Conservation (phyloP, 2,113 vertebrate genomes). For the Trochalopteron elliotii region DNA sequence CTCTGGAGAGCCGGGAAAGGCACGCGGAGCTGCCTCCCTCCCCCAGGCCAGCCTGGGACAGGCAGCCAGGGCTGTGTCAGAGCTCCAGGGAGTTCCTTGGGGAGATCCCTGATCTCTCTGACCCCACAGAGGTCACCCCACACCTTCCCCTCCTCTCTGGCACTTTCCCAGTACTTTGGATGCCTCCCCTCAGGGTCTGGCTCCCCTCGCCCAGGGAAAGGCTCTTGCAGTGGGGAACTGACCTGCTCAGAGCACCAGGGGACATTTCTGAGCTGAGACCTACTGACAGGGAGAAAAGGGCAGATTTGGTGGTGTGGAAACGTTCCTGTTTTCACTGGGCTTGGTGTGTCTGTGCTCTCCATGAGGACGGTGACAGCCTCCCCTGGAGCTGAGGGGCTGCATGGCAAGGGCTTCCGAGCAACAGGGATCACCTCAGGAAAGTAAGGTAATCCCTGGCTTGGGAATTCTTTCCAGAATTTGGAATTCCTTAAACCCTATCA, state of each 20-base stretch:
- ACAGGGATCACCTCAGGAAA: not conserved
- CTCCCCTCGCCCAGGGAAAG: accelerated
- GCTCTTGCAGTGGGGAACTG: accelerated
- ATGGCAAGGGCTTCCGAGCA: not conserved
- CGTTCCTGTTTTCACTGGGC: not conserved
- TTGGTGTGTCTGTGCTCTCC: not conserved
- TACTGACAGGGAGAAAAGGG: accelerated
- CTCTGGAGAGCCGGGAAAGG: not conserved
- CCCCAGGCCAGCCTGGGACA: not conserved
- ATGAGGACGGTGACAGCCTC: accelerated
- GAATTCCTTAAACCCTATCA: not conserved
- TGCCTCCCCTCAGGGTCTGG: accelerated
- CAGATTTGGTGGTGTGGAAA: accelerated
- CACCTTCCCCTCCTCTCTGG: not conserved
- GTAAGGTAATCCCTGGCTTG: not conserved
- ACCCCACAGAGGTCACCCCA: not conserved
- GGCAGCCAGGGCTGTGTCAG: not conserved
- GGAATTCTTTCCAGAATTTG: not conserved
- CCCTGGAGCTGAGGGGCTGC: not conserved
- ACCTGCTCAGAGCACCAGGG: not conserved
- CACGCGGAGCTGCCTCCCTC: not conserved
- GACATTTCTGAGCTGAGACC: not conserved
- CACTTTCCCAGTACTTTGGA: accelerated
- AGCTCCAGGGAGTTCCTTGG: not conserved
- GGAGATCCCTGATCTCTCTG: too few species aligned